These are phyloP conservation scores for Acanthosepion esculentum DNA, from an alignment of 2,888 invertebrate species.

Conservation along the genomic window DNA sequence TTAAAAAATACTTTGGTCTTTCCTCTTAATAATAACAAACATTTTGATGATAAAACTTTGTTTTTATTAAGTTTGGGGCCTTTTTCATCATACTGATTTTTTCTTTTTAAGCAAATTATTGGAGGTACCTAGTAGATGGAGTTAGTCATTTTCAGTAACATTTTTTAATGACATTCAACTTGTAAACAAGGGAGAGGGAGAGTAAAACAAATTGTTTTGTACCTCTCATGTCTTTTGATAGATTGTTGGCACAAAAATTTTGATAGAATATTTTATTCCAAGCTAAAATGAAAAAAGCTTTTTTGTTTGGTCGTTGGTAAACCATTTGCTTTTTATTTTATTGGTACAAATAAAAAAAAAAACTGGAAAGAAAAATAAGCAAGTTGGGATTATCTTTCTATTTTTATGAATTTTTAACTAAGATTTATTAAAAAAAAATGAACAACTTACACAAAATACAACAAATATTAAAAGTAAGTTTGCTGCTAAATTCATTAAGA, in stretches of 20 bases:
- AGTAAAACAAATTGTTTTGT: too few species aligned
- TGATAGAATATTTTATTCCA: background rate
- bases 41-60: too few species aligned
- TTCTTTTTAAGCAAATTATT: too few species aligned
- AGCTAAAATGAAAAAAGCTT: background rate
- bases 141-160: too few species aligned
- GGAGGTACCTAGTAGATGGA: too few species aligned
- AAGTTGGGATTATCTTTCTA: background rate
- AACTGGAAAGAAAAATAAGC: background rate
- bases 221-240: too few species aligned
- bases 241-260: background rate
- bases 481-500: background rate
- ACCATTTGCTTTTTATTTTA: background rate
- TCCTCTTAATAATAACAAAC: too few species aligned
- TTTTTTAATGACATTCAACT: too few species aligned
- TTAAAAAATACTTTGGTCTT: too few species aligned
- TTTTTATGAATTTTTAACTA: slow-evolving; percentile 33
- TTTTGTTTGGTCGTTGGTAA: background rate
- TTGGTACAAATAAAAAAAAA: background rate
- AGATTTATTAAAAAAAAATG: background rate
- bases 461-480: background rate
- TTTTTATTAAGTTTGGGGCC: too few species aligned
- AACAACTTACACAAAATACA: slow-evolving; percentile 1
- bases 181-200: too few species aligned
- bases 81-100: too few species aligned